phyloP scores from a whole-genome alignment of 2,888 invertebrate genomes.

The Cantharis rustica region DNA sequence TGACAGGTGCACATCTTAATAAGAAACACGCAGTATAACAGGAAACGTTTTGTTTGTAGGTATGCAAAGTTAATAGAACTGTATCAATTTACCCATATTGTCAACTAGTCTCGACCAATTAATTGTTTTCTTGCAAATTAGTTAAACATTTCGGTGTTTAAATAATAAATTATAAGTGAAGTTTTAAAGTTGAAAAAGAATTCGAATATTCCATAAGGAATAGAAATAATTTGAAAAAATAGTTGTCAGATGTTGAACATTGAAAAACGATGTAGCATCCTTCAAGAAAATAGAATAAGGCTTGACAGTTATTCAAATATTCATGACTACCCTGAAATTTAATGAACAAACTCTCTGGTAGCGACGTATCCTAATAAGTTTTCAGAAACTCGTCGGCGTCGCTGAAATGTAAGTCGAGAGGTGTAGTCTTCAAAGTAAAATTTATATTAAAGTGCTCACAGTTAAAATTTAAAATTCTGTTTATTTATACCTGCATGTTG shows the following conservation, averaged over 20 bases:
- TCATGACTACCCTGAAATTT: slow-evolving; percentile 47
- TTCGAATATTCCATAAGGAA: neutral
- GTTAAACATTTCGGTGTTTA: neutral
- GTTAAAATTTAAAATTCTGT: neutral
- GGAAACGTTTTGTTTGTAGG: too few species aligned
- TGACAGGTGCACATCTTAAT: too few species aligned
- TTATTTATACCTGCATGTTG: neutral
- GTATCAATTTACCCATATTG: too few species aligned
- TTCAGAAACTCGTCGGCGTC: slow-evolving; percentile 3
- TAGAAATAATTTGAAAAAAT: neutral
- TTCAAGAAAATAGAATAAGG: slow-evolving; percentile 48
- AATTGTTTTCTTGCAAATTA: neutral
- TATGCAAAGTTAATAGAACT: too few species aligned
- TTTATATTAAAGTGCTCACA: neutral
- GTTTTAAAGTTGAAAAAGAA: neutral
- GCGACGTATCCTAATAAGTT: slow-evolving; percentile 31
- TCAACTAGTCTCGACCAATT: neutral
- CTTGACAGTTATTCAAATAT: slow-evolving; percentile 49
- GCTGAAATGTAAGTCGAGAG: neutral
- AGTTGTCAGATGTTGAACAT: slow-evolving; percentile 7
- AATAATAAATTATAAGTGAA: neutral
- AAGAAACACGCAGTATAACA: too few species aligned
- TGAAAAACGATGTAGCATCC: slow-evolving; percentile 46
- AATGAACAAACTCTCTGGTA: slow-evolving; percentile 38
- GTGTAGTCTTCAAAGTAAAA: neutral